Evolutionary conservation across 2,888 invertebrate genomes (phyloP).

Genomic region (Orthonevra nobilis): DNA sequence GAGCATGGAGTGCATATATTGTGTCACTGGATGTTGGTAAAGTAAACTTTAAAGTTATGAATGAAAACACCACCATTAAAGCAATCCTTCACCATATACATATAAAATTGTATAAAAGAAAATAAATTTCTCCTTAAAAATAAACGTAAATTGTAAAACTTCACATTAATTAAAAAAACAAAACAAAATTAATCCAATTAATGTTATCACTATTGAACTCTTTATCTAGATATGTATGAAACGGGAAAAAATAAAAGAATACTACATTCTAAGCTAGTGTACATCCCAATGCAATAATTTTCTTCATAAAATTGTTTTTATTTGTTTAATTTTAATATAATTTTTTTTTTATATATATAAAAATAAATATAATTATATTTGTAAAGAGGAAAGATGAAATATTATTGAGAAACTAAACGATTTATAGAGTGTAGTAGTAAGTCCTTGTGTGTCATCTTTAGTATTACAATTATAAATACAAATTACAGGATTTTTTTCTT

Average conservation of each 20-base stretch:
- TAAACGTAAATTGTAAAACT: too few species aligned
- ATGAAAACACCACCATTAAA: too few species aligned
- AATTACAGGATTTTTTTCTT: slow-evolving; percentile 30
- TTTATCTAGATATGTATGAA: slow-evolving; percentile 35
- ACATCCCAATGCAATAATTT: slow-evolving; percentile 67
- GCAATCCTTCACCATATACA: too few species aligned
- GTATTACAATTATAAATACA: slow-evolving; percentile 46
- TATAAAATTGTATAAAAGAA: too few species aligned
- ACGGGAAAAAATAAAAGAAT: slow-evolving; percentile 28
- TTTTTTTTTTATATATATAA: slow-evolving; percentile 27
- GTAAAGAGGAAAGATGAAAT: slow-evolving; percentile 43
- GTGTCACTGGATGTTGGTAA: too few species aligned
- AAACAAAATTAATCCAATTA: slow-evolving; percentile 41
- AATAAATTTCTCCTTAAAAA: too few species aligned
- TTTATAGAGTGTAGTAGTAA: slow-evolving; percentile 54
- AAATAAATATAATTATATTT: slow-evolving; percentile 27
- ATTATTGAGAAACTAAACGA: slow-evolving; percentile 43
- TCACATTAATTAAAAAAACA: slow-evolving; percentile 1
- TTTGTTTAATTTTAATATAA: too few species aligned
- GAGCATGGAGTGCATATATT: too few species aligned
- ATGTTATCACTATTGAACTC: slow-evolving; percentile 53
- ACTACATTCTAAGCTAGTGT: slow-evolving; percentile 59
- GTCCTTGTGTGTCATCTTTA: slow-evolving; percentile 68
- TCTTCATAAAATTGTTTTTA: slow-evolving; percentile 56
- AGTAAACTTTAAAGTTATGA: too few species aligned